Evolutionary conservation across 2,113 vertebrate genomes (phyloP).

Genomic region (Poecile atricapillus): DNA sequence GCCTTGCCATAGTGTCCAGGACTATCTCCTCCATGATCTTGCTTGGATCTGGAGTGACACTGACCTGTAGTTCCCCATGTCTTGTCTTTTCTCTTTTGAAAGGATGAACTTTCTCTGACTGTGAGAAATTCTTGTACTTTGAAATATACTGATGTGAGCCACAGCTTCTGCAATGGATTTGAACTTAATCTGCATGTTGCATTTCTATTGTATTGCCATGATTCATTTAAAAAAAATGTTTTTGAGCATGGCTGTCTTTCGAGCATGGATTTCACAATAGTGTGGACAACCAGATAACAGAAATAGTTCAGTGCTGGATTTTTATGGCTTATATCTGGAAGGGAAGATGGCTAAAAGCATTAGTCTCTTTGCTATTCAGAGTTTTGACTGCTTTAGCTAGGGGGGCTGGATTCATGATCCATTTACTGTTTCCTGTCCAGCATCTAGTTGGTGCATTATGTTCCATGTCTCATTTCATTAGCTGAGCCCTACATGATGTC

Average conservation of each 20-base stretch:
- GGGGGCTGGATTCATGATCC: conserved; percentile 82
- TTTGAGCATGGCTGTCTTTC: conserved; percentile 76
- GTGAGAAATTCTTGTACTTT: conserved; percentile 76
- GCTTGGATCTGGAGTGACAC: neutral
- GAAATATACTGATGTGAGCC: conserved; percentile 74
- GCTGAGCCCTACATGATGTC: conserved; percentile 79
- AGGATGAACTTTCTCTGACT: conserved; percentile 70
- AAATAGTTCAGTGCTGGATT: conserved; percentile 30
- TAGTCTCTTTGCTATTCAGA: conserved; percentile 76
- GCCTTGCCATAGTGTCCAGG: neutral
- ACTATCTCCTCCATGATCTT: neutral
- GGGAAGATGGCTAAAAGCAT: conserved; percentile 76
- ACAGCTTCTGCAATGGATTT: conserved; percentile 76
- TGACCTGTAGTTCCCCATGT: neutral
- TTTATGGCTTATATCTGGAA: conserved; percentile 69
- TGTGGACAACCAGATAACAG: conserved; percentile 42
- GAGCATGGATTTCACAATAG: conserved; percentile 59
- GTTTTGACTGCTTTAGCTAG: conserved; percentile 82
- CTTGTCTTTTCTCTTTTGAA: neutral
- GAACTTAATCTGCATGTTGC: conserved; percentile 75
- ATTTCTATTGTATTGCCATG: conserved; percentile 77
- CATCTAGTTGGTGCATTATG: conserved; percentile 87
- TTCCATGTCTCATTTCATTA: conserved; percentile 89
- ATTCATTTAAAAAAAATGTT: conserved; percentile 90
- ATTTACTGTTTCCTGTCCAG: conserved; percentile 80